These are phyloP conservation scores for Manis pentadactyla DNA, from an alignment of 2,797 vertebrate species.

Conservation along the genomic window DNA sequence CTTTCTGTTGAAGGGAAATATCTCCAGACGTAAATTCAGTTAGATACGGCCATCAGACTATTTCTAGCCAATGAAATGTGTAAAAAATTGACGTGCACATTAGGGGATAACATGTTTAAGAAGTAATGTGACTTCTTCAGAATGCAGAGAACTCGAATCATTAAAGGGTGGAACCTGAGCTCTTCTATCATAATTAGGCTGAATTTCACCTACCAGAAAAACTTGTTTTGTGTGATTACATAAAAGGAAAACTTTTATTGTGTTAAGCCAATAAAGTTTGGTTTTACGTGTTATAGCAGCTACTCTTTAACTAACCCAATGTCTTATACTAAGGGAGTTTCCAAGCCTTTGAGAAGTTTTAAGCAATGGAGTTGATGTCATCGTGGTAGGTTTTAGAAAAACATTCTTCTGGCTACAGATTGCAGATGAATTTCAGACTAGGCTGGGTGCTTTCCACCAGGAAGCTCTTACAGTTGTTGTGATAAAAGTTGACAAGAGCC, in stretches of 20 bases:
- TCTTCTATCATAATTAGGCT: neutral
- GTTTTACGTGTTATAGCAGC: neutral
- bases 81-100: neutral
- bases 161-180: neutral
- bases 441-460: neutral
- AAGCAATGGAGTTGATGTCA: neutral
- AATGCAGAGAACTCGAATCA: neutral
- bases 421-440: neutral
- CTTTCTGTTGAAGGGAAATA: neutral
- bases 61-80: neutral
- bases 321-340: neutral
- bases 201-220: neutral
- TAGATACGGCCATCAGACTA: neutral
- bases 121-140: neutral
- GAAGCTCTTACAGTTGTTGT: neutral
- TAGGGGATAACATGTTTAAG: neutral
- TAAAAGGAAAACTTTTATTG: neutral
- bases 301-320: neutral
- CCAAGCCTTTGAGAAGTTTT: neutral
- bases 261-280: neutral
- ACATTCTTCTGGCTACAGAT: neutral
- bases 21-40: neutral
- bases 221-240: neutral
- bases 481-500: neutral
- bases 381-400: neutral